Percentiles rank a stretch among this genome's conserved stretches.
Evolutionary conservation across 2,113 vertebrate species (phyloP).

Genomic region (Kryptolebias marmoratus): DNA sequence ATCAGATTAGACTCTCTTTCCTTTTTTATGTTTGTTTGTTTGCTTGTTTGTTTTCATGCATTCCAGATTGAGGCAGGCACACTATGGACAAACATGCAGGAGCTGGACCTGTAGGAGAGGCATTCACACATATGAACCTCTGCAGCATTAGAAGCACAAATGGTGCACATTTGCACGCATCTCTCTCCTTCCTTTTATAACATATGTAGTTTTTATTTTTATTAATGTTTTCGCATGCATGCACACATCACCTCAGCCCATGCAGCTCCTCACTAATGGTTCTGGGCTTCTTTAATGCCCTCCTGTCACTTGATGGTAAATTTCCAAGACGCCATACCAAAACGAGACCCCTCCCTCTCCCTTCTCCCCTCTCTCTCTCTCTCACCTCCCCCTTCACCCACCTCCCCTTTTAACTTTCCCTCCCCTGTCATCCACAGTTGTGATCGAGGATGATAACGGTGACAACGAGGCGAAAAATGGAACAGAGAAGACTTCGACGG

Average conservation of each 20-base stretch:
- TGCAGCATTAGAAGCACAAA: conserved; percentile 15
- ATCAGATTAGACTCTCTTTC: background rate
- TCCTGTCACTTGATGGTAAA: conserved; percentile 37
- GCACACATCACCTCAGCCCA: conserved; percentile 26
- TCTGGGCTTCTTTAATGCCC: conserved; percentile 29
- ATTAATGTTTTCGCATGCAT: background rate
- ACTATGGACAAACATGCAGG: background rate
- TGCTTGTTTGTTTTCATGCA: conserved; percentile 9
- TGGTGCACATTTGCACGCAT: background rate
- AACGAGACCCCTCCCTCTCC: conserved; percentile 6
- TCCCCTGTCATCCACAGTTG: conserved; percentile 77
- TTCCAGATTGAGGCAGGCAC: conserved; percentile 9
- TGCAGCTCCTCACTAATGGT: conserved; percentile 26
- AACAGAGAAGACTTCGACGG: conserved; percentile 80
- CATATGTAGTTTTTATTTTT: background rate
- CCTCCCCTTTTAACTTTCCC: conserved; percentile 58
- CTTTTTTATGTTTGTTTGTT: background rate
- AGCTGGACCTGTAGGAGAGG: conserved; percentile 29
- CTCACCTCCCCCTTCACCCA: background rate
- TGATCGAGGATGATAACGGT: conserved; percentile 80
- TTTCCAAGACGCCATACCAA: conserved; percentile 57
- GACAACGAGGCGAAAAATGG: conserved; percentile 76
- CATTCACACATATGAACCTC: conserved; percentile 11
- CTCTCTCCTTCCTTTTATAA: background rate
- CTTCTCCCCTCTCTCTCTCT: background rate